A percentile compares a stretch with the other conserved stretches of the same genome.
Conservation (phyloP, 2,113 vertebrate genomes). For the Xiphias gladius region DNA sequence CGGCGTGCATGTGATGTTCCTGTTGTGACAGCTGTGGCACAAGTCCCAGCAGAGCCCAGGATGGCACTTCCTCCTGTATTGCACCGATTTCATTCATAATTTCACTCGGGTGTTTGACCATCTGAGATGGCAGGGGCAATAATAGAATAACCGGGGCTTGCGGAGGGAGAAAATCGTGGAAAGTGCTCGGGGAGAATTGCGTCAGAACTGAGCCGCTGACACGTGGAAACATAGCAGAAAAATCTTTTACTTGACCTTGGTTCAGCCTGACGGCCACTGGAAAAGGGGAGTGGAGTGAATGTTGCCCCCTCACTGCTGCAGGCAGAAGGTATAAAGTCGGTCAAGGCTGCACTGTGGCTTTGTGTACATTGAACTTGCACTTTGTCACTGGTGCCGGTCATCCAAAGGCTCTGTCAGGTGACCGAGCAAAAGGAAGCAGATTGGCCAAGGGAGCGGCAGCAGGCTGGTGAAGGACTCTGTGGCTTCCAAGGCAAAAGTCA, state of each 20-base stretch:
- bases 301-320: conserved; percentile 40
- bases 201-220: conserved; percentile 18
- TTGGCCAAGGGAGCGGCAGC: conserved; percentile 23
- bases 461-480: conserved; percentile 1
- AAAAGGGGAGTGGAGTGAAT: conserved; percentile 52
- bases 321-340: conserved; percentile 65
- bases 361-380: conserved; percentile 75
- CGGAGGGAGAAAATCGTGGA: not conserved
- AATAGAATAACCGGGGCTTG: not conserved
- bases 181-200: conserved; percentile 12
- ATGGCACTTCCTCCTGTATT: conserved; percentile 35
- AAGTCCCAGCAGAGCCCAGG: conserved; percentile 42
- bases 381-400: conserved; percentile 47
- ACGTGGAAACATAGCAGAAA: conserved; percentile 34
- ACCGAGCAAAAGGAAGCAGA: conserved; percentile 38
- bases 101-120: not conserved
- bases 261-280: conserved; percentile 38
- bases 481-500: conserved; percentile 37
- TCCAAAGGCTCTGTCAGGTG: conserved; percentile 64
- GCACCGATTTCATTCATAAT: not conserved
- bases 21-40: conserved; percentile 48
- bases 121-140: conserved; percentile 10
- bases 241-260: conserved; percentile 57
- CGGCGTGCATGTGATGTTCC: conserved; percentile 33
- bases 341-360: conserved; percentile 52